These are phyloP conservation scores for Sipha maydis DNA, from an alignment of 2,888 invertebrate species.

Conservation along the genomic window DNA sequence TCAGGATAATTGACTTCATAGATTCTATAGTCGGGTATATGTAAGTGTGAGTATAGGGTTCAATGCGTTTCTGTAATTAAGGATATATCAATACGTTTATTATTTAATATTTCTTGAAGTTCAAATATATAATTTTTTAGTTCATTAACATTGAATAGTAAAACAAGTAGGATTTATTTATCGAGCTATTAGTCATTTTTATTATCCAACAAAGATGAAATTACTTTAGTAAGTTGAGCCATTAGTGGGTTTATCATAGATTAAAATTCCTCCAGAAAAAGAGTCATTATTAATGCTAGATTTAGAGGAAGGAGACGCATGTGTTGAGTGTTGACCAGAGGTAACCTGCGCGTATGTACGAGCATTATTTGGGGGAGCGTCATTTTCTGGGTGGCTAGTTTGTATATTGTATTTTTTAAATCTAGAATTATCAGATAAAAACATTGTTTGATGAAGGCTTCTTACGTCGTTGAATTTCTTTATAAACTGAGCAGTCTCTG, in stretches of 20 bases:
- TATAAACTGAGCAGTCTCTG: not conserved
- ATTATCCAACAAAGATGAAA: too few species aligned
- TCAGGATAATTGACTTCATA: not conserved
- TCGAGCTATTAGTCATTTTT: not conserved
- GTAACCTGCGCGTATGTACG: too few species aligned
- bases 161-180: not conserved
- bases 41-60: not conserved
- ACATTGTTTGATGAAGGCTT: not conserved
- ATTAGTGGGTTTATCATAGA: not conserved
- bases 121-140: not conserved
- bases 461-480: slow-evolving; percentile 10
- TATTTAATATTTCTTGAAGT: not conserved
- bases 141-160: not conserved
- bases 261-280: slow-evolving; percentile 9
- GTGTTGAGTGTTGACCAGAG: too few species aligned
- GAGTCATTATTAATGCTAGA: slow-evolving; percentile 1
- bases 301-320: not conserved
- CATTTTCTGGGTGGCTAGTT: not conserved
- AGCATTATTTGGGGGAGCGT: too few species aligned
- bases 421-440: slow-evolving; percentile 3
- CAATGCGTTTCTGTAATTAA: slow-evolving; percentile 2
- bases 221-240: too few species aligned
- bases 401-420: slow-evolving; percentile 14
- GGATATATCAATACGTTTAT: slow-evolving; percentile 1
- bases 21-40: not conserved